Base-by-base conservation (phyloP, 2,113 vertebrate species). In the Lasiurus borealis region DNA sequence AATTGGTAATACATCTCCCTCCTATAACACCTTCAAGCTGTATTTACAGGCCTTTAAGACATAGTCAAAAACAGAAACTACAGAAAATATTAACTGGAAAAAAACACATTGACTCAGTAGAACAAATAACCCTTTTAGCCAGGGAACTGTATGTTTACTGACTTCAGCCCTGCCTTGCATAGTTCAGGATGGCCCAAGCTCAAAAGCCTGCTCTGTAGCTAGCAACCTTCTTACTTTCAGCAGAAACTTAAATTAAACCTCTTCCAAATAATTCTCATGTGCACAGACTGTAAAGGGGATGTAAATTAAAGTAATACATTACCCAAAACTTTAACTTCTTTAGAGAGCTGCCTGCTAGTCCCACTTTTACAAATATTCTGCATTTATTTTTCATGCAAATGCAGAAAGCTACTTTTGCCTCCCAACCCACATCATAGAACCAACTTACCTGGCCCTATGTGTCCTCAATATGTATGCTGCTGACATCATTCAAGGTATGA, bases 291-390 rank as follows among this genome's bases (percentile, higher is more conserved):
- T 98, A 98, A 98, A 98, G 96, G 95, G 97, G 97, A 98, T 97
- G 98, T 97, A 98, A 98, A 98, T 98, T 98, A 98, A 98, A 98
- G 95, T 96, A 97, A 98, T 98, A 95, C 57, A 97, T 98, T 98
- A 98, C 78, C 88, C 77, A 94, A 75, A 94, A 97, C 95, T 94
- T 83, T 84, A 93, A 91, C 89, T 96, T 89, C 72, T 85, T 97
- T 97, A 94, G 92, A 94, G 93, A 96, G 93, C 89, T 95, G 66
- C 83, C 75, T 85, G 81, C 82, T 96, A 44, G 81, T 77, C 68
- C 94, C 64, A 88, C 54, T 95, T 94, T 96, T 95, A 34, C 31
- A 57, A 88, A 29, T 82, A 84, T 93, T 96, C 71, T 82, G 16
- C 48, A 66, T 78, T 90, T 93, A 48, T 31, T 10, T 44, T 34